Evolutionary conservation across 1,140 invertebrate genomes (phyloP), one percentile per base, ranked within the genome.

Genomic region (Sesamia nonagrioides): DNA sequence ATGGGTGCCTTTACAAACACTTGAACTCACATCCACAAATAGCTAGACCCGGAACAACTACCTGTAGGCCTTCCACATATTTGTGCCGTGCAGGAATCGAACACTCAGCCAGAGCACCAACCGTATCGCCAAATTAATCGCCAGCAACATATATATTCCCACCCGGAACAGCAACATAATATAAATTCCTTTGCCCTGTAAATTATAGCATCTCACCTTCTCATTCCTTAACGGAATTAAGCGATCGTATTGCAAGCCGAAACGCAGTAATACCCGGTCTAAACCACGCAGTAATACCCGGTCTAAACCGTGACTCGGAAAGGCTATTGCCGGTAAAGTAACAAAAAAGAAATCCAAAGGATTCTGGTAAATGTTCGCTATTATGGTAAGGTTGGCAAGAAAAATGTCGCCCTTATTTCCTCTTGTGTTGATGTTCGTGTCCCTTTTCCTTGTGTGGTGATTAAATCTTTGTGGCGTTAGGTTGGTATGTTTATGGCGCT

Each of bases 331-430:
- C 60, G 60, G 35, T 11, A 42, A 63, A 63, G 60, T 63, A 63
- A 63, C 60, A 63, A 63, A 63, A 63, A 63, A 63, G 60, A 63
- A 63, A 63, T 63, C 60, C 60, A 63, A 40, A 63, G 60, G 37
- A 63, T 63, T 63, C 60, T 21, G 35, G 60, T 63, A 63, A 63
- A 63, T 63, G 60, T 17, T 40, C 35, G 35, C 60, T 63, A 63
- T 63, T 63, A 63, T 63, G 60, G 60, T 42, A 42, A 63, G 35
- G 60, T 63, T 40, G 60, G 60, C 37, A 42, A 63, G 60, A 63
- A 63, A 63, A 63, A 63, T 63, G 60, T 63, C 60, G 17, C 37
- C 35, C 21, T 58, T 58, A 58, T 58, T 58, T 58, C 33, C 27
- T 58, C 56, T 58, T 35, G 56, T 40, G 60, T 40, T 63, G 37